phyloP scores from a whole-genome alignment of 2,113 vertebrate genomes.

The Turnix velox region DNA sequence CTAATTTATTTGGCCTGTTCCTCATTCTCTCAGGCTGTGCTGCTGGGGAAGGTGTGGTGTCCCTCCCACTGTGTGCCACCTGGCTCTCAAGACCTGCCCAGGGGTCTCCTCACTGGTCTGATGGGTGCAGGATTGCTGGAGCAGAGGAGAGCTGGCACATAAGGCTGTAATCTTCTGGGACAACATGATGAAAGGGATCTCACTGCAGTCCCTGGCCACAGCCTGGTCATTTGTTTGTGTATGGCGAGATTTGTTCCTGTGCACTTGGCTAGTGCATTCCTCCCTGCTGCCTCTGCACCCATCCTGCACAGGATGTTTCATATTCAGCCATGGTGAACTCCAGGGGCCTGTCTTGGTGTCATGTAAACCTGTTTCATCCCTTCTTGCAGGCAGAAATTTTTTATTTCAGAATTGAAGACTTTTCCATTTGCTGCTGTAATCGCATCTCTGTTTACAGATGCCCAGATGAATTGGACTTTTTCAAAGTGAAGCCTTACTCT shows the following conservation, averaged over 20 bases:
- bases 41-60: not conserved
- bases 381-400: not conserved
- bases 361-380: not conserved
- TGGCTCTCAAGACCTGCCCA: accelerated
- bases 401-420: not conserved
- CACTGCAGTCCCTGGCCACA: accelerated
- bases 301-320: accelerated
- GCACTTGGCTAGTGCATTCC: not conserved
- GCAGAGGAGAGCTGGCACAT: not conserved
- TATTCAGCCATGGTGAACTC: not conserved
- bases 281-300: not conserved
- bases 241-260: not conserved
- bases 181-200: not conserved
- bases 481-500: not conserved
- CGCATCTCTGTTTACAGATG: not conserved
- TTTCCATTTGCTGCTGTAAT: not conserved
- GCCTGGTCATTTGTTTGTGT: not conserved
- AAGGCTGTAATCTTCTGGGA: not conserved
- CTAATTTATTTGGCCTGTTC: not conserved
- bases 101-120: accelerated
- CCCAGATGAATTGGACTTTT: not conserved
- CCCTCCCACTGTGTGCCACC: accelerated
- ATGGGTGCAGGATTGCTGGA: not conserved
- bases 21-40: accelerated
- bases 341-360: not conserved